These are phyloP conservation scores for Rhamnusium bicolor DNA, from an alignment of 2,888 invertebrate species.

Conservation along the genomic window DNA sequence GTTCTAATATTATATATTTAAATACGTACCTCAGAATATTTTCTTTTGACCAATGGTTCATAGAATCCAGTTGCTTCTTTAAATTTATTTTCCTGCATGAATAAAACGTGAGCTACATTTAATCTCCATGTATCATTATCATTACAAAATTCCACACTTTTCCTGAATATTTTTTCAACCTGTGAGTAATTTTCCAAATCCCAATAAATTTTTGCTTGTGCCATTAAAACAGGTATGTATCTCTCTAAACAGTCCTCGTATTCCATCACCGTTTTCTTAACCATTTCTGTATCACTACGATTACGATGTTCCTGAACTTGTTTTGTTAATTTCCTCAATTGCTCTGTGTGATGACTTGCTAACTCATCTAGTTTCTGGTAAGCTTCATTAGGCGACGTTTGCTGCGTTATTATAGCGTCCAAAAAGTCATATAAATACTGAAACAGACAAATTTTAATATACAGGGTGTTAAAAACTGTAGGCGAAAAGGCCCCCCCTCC, in stretches of 20 bases:
- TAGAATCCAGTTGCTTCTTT: constrained; percentile 98
- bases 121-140: constrained; percentile 98
- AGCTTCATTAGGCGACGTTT: constrained; percentile 97
- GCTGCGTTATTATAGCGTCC: constrained; percentile 97
- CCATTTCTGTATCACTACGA: constrained; percentile 87
- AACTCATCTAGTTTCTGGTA: constrained; percentile 96
- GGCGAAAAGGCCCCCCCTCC: no score
- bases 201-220: constrained; percentile 99
- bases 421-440: constrained; percentile 94
- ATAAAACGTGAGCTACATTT: constrained; percentile 98
- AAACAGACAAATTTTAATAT: constrained; percentile 51
- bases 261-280: constrained; percentile 86
- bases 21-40: constrained; percentile 83
- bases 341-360: constrained; percentile 91
- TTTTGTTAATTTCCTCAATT: constrained; percentile 91
- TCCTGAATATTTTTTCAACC: constrained; percentile 96
- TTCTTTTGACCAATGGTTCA: constrained; percentile 96
- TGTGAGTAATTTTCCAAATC: constrained; percentile 95
- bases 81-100: constrained; percentile 99
- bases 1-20: no score
- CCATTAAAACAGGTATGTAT: constrained; percentile 99
- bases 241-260: constrained; percentile 67
- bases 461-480: no score
- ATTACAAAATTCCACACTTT: constrained; percentile 98
- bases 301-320: constrained; percentile 94